phyloP scores from a whole-genome alignment of 2,888 invertebrate species.

The Reticulitermes lucifugus region DNA sequence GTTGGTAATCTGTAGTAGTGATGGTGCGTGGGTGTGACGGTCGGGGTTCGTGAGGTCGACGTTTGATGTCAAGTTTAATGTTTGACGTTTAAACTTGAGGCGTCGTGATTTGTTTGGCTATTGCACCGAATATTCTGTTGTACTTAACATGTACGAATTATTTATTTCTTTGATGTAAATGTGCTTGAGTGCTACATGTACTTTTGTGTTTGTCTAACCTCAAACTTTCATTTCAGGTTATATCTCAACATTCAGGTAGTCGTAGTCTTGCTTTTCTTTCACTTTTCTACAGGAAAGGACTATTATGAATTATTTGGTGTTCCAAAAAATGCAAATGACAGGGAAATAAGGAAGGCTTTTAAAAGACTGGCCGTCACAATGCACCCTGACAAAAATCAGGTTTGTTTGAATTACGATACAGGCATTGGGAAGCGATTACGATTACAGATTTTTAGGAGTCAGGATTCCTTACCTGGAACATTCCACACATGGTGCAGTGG shows the following conservation, averaged over 20 bases:
- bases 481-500: too few species aligned
- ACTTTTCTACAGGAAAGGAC: constrained; percentile 61
- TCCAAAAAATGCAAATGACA: constrained; percentile 72
- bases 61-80: background rate
- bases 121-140: background rate
- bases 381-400: constrained; percentile 81
- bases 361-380: constrained; percentile 79
- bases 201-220: constrained; percentile 4
- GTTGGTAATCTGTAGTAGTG: too few species aligned
- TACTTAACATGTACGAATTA: background rate
- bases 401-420: constrained; percentile 59
- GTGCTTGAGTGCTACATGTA: background rate
- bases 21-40: too few species aligned
- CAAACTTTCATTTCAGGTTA: constrained; percentile 12
- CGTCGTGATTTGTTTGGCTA: too few species aligned
- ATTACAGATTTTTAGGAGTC: too few species aligned
- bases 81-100: too few species aligned
- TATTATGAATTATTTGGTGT: constrained; percentile 78
- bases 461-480: too few species aligned
- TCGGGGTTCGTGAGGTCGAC: background rate
- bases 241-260: constrained; percentile 27
- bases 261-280: constrained; percentile 18
- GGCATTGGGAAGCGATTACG: background rate
- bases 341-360: constrained; percentile 81
- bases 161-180: background rate